Base-by-base conservation (phyloP, 2,888 invertebrate genomes). In the Amphimallon solstitiale region DNA sequence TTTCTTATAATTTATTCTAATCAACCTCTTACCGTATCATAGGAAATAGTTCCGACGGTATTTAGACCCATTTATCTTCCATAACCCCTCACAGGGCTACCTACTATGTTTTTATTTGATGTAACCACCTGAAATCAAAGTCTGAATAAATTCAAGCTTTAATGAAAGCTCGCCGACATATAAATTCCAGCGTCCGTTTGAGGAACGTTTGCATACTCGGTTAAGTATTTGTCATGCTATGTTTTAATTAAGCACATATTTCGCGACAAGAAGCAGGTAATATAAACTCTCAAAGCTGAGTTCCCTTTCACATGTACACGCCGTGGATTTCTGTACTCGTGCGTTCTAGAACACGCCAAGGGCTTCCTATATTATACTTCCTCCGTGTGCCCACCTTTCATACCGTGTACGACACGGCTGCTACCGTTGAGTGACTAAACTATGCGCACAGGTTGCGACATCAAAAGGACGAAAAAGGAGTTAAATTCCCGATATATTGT, bases 161-260 rank as follows among this genome's bases (percentile, higher is more conserved):
- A 59, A 65, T 49, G 59, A 59, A 65, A 65, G 59, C 49, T 65
- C 40, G 45, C 45, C 62, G 52, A 66, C 62, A 52, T 54, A 54
- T 66, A 66, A 66, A 66, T 66, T 66, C 66, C 62, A 62, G 21
- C 66, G 63, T 59, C 56, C 56, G 62, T 66, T 63, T 66, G 66
- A 66, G 63, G 49, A 56, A 46, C 71, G 70, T 71, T 72, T 70
- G 70, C 72, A 72, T 73, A 73, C 72, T 71, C 77, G 76, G 76
- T 77, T 79, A 80, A 80, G 80, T 80, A 79, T 80, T 80, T 78
- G 80, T 79, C 80, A 78, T 79, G 78, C 78, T 78, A 79, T 79
- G 80, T 80, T 80, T 79, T 80, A 80, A 80, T 80, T 80, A 80
- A 79, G 78, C 78, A 75, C 78, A 79, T 79, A 79, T 79, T 79